Conservation (phyloP, 1,140 invertebrate genomes). For the Drosophila arizonae region DNA sequence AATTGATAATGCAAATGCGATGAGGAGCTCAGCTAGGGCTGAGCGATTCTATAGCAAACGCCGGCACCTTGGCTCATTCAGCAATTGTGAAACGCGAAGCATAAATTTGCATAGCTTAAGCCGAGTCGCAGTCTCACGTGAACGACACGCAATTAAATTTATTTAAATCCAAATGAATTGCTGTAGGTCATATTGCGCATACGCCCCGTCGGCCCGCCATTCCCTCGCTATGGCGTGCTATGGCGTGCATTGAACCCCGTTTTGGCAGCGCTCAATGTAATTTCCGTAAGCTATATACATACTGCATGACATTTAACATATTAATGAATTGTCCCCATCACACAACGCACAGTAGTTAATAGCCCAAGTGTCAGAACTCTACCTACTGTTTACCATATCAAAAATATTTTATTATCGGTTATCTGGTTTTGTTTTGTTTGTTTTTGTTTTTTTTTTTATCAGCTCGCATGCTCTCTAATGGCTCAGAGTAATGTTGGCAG, state of each 20-base stretch:
- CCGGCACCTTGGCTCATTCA: constrained; percentile 42
- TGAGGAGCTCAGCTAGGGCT: background rate
- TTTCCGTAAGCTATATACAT: constrained; percentile 43
- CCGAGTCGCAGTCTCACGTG: constrained; percentile 38
- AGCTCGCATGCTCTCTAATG: constrained; percentile 27
- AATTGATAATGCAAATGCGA: constrained; percentile 31
- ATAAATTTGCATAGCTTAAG: constrained; percentile 31
- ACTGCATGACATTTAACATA: constrained; percentile 34
- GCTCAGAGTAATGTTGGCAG: constrained; percentile 5
- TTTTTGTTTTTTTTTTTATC: constrained; percentile 6
- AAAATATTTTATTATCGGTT: background rate
- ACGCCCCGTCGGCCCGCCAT: constrained; percentile 39
- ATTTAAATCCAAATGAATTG: background rate
- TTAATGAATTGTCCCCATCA: constrained; percentile 39
- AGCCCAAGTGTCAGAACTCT: constrained; percentile 18
- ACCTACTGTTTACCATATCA: constrained; percentile 8
- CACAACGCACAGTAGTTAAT: constrained; percentile 16
- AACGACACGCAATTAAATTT: constrained; percentile 31
- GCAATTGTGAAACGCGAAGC: constrained; percentile 33
- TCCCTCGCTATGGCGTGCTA: background rate
- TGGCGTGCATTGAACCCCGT: constrained; percentile 70
- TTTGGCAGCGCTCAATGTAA: constrained; percentile 49
- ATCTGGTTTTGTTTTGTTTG: background rate
- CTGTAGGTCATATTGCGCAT: constrained; percentile 56
- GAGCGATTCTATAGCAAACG: no score